Evolutionary conservation across 1,140 invertebrate species (phyloP).

Genomic region (Diploscapter pachys): DNA sequence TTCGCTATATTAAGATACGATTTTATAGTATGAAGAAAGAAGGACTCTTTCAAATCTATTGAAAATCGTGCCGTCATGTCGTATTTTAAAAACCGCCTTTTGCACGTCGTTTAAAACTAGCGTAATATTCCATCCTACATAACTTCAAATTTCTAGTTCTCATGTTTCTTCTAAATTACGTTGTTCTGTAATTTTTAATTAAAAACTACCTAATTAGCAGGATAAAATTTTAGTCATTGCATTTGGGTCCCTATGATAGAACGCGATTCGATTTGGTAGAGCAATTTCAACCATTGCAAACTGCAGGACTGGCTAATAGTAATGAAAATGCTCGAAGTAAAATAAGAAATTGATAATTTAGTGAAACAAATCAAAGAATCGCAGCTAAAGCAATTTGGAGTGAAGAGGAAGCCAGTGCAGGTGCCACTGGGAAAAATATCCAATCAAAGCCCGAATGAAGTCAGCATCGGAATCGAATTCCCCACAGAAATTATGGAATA

Average conservation of each 20-base stretch:
- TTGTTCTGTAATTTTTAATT: background rate
- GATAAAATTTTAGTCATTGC: slow-evolving; percentile 9
- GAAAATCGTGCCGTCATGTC: too few relatives aligned
- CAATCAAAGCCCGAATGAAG: background rate
- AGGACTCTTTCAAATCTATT: too few relatives aligned
- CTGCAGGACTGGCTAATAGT: slow-evolving; percentile 19
- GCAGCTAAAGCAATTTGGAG: background rate
- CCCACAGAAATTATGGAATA: too few relatives aligned
- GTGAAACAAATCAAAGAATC: background rate
- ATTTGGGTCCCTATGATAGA: slow-evolving; percentile 26
- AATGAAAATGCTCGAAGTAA: too few relatives aligned
- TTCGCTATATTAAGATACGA: too few relatives aligned
- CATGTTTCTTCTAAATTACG: background rate
- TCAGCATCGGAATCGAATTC: background rate
- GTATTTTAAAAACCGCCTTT: background rate
- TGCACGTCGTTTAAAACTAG: background rate
- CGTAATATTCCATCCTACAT: background rate
- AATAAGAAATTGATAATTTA: background rate
- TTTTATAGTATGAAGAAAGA: too few relatives aligned
- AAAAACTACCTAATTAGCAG: background rate
- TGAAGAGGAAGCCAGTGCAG: too few relatives aligned
- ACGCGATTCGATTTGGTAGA: slow-evolving; percentile 28
- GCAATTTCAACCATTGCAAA: slow-evolving; percentile 27
- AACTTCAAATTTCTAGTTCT: background rate
- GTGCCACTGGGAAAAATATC: slow-evolving; percentile 6